Base-by-base conservation (phyloP, 2,888 invertebrate species). In the Anoplius nigerrimus region DNA sequence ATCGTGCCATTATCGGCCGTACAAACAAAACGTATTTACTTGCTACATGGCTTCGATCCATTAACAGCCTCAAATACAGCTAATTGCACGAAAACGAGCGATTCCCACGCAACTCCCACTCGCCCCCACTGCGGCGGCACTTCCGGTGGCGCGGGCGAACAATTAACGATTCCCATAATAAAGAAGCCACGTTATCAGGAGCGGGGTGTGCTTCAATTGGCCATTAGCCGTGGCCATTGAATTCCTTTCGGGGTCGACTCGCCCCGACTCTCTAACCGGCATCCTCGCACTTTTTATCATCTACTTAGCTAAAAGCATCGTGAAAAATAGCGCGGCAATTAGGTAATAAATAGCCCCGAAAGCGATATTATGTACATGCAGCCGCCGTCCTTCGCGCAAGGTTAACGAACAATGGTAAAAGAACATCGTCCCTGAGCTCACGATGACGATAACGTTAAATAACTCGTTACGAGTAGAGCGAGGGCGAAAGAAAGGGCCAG, bases 291-390 rank as follows among this genome's bases (percentile, higher is more conserved):
- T 71, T 76, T 79, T 80, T 80, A 80, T 80, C 75, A 79, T 78
- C 81, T 72, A 73, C 72, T 75, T 72, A 65, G 78, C 77, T 81
- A 78, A 82, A 79, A 82, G 82, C 82, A 78, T 74, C 75, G 74
- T 70, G 66, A 75, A 82, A 80, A 80, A 82, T 80, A 73, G 66
- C 58, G 21, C 3, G 27, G 75, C 80, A 81, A 82, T 82, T 82
- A 81, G 74, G 79, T 75, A 74, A 82, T 82, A 81, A 82, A 82
- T 72, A 76, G 76, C 58, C 18, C 51, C 22, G 56, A 43, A 55
- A 45, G 58, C 63, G 66, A 70, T 67, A 27, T 15, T 60, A 27
- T 22, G 16, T 57, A 59, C 16, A 51, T n/a, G 16, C 18, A 54
- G 34, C 54, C 27, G 15, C 2, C 48, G 34, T n/a, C 2, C 20